phyloP scores from a whole-genome alignment of 2,888 invertebrate genomes.

The Platycnemis pennipes region DNA sequence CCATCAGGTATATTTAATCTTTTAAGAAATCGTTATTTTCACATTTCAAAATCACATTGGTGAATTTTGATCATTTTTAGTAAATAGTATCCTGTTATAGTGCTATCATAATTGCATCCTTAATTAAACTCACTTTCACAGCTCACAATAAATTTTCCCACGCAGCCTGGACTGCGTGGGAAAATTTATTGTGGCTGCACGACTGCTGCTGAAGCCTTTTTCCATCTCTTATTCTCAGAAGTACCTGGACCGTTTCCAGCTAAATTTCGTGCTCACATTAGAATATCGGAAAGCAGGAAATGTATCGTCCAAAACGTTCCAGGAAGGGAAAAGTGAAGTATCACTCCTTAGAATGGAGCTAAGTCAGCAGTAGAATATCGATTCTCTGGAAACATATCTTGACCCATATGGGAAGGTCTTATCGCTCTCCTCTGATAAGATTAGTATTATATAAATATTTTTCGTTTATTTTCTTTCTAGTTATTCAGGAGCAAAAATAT shows the following conservation, averaged over 20 bases:
- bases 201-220: background rate
- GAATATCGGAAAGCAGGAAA: background rate
- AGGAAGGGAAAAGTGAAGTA: slow-evolving; percentile 1
- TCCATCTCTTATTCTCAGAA: background rate
- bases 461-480: too few species aligned
- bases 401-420: background rate
- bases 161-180: background rate
- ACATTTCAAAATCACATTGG: background rate
- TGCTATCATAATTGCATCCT: background rate
- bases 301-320: background rate
- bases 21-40: background rate
- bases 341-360: background rate
- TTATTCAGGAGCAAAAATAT: too few species aligned
- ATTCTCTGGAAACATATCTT: background rate
- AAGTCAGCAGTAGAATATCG: background rate
- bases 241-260: slow-evolving; percentile 20
- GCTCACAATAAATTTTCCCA: background rate
- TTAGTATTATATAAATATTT: background rate
- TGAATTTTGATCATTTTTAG: background rate
- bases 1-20: too few species aligned
- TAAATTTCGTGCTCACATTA: slow-evolving; percentile 4
- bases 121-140: background rate
- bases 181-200: too few species aligned
- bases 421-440: background rate
- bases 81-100: background rate